Percentiles rank a stretch among this genome's conserved stretches.
phyloP scores from a whole-genome alignment of 2,888 invertebrate genomes.

The Cantharis nigra region DNA sequence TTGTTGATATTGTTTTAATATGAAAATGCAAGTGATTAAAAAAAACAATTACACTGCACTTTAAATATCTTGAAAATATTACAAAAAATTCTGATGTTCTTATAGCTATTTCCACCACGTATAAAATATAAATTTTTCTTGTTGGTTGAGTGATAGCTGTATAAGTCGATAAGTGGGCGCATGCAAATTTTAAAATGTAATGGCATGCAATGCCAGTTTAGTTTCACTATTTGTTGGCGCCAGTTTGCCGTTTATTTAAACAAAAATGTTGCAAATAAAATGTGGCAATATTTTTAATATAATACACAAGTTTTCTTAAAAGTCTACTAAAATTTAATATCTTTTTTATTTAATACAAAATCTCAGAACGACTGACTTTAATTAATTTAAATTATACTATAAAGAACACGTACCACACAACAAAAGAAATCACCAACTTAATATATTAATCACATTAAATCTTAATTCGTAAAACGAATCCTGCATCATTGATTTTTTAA shows the following conservation, averaged over 20 bases:
- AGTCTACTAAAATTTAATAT: too few relatives aligned
- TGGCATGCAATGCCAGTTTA: slow-evolving; percentile 29
- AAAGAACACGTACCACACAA: neutral
- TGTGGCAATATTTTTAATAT: neutral
- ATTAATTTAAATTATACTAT: neutral
- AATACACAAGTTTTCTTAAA: neutral
- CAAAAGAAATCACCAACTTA: neutral
- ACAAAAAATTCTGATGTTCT: too few relatives aligned
- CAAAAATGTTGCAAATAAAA: neutral
- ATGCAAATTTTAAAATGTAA: slow-evolving; percentile 30
- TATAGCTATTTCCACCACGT: too few relatives aligned
- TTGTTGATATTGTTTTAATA: too few relatives aligned
- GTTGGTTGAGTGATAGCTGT: slow-evolving; percentile 14
- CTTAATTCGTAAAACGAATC: too few relatives aligned
- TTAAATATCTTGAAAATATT: too few relatives aligned
- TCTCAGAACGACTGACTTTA: neutral
- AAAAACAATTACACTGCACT: too few relatives aligned
- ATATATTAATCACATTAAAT: neutral
- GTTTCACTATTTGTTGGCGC: slow-evolving; percentile 26
- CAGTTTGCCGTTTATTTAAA: slow-evolving; percentile 21
- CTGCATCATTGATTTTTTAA: too few relatives aligned
- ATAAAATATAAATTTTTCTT: slow-evolving; percentile 11
- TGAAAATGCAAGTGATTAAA: too few relatives aligned
- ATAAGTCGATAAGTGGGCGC: slow-evolving; percentile 22
- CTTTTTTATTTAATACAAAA: neutral